Percentiles rank a stretch among this genome's conserved stretches.
These are phyloP conservation scores for Toxonevra muliebris DNA, from an alignment of 2,888 invertebrate species.

Conservation along the genomic window DNA sequence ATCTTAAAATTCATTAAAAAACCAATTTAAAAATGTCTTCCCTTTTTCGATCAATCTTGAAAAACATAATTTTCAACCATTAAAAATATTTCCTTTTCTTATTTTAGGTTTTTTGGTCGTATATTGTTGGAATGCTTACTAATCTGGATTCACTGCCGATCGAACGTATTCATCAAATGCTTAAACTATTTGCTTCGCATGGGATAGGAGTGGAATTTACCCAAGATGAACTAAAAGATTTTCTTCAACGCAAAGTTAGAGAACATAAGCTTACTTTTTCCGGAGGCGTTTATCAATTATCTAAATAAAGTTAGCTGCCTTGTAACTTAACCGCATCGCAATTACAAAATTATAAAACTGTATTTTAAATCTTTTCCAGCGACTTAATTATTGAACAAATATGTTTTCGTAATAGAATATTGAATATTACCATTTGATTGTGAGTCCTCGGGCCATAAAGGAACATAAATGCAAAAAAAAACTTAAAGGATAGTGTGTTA, in stretches of 20 bases:
- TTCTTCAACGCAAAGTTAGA: slow-evolving; percentile 91
- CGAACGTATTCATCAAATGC: slow-evolving; percentile 94
- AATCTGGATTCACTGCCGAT: slow-evolving; percentile 91
- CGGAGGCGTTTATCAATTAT: slow-evolving; percentile 87
- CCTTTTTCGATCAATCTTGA: too few species aligned
- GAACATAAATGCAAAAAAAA: too few species aligned
- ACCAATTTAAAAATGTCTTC: too few species aligned
- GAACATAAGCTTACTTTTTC: slow-evolving; percentile 87
- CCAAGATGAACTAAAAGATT: slow-evolving; percentile 85
- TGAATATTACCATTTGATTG: too few species aligned
- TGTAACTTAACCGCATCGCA: background rate
- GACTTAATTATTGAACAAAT: too few species aligned
- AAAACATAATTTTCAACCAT: background rate
- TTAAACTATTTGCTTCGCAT: slow-evolving; percentile 96
- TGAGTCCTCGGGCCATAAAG: too few species aligned
- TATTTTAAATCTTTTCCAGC: too few species aligned
- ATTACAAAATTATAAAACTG: too few species aligned
- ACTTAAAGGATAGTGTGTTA: too few species aligned
- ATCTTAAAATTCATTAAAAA: too few species aligned
- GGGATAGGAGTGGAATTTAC: slow-evolving; percentile 91
- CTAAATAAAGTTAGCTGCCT: slow-evolving; percentile 68
- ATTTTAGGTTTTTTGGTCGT: slow-evolving; percentile 83
- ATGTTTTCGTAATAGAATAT: too few species aligned
- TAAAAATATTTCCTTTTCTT: background rate
- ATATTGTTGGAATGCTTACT: slow-evolving; percentile 95